Conservation (phyloP, 2,113 vertebrate genomes). For the Caranx melampygus region DNA sequence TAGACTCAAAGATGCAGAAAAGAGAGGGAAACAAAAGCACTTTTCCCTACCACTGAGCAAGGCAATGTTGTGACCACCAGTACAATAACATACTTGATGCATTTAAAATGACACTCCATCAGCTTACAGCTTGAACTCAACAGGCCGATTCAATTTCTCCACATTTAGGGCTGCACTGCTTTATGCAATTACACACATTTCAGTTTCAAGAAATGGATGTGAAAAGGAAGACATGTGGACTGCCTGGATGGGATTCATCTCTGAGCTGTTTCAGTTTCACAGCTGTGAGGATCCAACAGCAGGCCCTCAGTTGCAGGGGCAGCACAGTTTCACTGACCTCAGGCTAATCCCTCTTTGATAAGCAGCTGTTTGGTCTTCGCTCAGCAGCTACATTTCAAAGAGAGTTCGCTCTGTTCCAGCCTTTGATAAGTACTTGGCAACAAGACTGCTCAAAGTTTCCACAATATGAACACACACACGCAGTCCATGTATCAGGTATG, state of each 20-base stretch:
- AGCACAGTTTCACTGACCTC: constrained; percentile 44
- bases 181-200: no score
- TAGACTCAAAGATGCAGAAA: neutral
- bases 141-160: neutral
- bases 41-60: no score
- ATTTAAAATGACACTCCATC: neutral
- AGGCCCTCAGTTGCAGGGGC: constrained; percentile 28
- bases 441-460: constrained; percentile 56
- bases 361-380: constrained; percentile 58
- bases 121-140: neutral
- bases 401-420: constrained; percentile 46
- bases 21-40: no score
- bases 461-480: constrained; percentile 10
- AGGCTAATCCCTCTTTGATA: constrained; percentile 54
- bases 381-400: constrained; percentile 47
- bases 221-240: neutral
- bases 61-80: neutral
- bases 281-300: constrained; percentile 8
- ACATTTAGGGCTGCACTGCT: no score
- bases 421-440: constrained; percentile 60
- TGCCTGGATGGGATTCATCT: neutral
- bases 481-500: constrained; percentile 12
- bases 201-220: no score
- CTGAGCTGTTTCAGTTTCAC: constrained; percentile 2
- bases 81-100: neutral